phyloP scores from a whole-genome alignment of 2,888 invertebrate genomes.

The Salpingus planirostris region DNA sequence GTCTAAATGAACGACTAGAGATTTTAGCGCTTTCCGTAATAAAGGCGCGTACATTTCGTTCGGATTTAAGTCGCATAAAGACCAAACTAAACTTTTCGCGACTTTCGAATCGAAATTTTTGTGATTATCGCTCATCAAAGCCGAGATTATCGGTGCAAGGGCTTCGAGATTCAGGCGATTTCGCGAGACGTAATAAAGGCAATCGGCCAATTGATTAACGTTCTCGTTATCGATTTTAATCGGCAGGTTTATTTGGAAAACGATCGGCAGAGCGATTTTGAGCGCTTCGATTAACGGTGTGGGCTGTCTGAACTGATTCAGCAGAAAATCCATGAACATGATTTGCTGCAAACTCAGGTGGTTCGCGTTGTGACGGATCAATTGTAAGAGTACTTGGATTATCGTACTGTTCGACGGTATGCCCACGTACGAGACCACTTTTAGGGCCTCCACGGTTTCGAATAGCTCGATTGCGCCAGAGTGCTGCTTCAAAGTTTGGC shows the following conservation, averaged over 20 bases:
- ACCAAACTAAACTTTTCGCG: conserved; percentile 46
- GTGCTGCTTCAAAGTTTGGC: conserved; percentile 47
- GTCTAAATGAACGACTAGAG: conserved; percentile 42
- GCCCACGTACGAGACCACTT: conserved; percentile 49
- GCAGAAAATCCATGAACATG: conserved; percentile 52
- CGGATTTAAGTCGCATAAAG: conserved; percentile 45
- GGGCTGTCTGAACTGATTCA: conserved; percentile 42
- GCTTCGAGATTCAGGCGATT: conserved; percentile 46
- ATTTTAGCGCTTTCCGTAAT: conserved; percentile 46
- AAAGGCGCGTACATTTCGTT: conserved; percentile 43
- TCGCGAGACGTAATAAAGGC: conserved; percentile 47
- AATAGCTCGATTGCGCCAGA: conserved; percentile 45
- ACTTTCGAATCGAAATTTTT: conserved; percentile 37
- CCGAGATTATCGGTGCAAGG: conserved; percentile 47
- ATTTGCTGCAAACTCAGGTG: conserved; percentile 51
- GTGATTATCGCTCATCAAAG: conserved; percentile 38
- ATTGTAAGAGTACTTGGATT: conserved; percentile 54
- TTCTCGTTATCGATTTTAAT: conserved; percentile 50
- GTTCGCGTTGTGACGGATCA: conserved; percentile 54
- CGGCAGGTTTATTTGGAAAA: conserved; percentile 55
- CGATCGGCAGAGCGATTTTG: conserved; percentile 55
- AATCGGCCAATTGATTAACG: conserved; percentile 44
- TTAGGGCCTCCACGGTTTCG: conserved; percentile 52
- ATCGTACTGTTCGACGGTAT: conserved; percentile 51
- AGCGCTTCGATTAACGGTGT: conserved; percentile 56